Evolutionary conservation across 2,113 vertebrate species (phyloP).

Genomic region (Diadophis punctatus): DNA sequence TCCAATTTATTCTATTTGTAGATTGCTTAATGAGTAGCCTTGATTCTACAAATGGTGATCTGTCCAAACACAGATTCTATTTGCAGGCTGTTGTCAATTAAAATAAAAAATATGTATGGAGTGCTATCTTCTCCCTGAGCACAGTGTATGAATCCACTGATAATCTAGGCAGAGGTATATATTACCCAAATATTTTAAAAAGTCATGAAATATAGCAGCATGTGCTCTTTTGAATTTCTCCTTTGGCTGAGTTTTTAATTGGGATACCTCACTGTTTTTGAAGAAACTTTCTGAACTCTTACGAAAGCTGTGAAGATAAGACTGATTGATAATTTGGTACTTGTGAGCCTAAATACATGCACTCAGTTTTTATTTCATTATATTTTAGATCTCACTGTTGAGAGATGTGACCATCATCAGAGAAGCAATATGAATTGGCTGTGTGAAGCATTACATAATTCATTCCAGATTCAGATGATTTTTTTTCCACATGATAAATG

Average conservation of each 20-base stretch:
- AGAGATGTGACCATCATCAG: neutral
- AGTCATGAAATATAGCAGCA: neutral
- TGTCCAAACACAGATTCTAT: neutral
- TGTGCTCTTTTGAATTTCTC: neutral
- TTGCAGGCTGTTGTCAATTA: neutral
- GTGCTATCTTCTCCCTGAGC: neutral
- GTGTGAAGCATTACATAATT: neutral
- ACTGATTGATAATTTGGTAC: neutral
- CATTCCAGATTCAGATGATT: neutral
- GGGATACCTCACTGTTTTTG: neutral
- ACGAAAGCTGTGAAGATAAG: neutral
- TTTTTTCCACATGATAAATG: neutral
- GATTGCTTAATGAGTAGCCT: neutral
- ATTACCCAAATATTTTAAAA: neutral
- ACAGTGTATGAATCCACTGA: neutral
- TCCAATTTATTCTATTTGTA: neutral
- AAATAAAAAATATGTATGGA: neutral
- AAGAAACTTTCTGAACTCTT: neutral
- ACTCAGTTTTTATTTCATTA: neutral
- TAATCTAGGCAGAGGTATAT: neutral
- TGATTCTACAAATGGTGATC: neutral
- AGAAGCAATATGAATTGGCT: neutral
- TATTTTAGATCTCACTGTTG: neutral
- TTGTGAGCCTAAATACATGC: neutral
- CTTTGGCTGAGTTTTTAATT: neutral